phyloP scores from a whole-genome alignment of 2,888 invertebrate genomes.

The Ceraclea dissimilis region DNA sequence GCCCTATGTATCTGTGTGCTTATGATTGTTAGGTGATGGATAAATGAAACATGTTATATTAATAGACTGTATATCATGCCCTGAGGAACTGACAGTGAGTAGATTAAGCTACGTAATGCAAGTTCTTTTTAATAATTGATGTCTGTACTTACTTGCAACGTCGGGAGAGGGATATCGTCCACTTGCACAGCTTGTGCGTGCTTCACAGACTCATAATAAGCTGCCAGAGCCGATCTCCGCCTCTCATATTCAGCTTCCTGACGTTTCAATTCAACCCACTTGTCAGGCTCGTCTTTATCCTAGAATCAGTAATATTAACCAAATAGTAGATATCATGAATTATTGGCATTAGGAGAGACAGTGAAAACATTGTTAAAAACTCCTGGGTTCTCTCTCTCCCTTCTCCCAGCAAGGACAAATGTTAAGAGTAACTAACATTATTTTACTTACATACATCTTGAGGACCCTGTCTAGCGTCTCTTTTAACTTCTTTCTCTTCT shows the following conservation, averaged over 20 bases:
- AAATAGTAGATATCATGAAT: not conserved
- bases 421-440: too few relatives aligned
- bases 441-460: slow-evolving; percentile 85
- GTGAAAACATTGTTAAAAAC: too few relatives aligned
- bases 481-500: slow-evolving; percentile 90
- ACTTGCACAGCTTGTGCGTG: slow-evolving; percentile 92
- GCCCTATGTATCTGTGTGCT: too few relatives aligned
- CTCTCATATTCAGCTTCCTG: slow-evolving; percentile 91
- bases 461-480: slow-evolving; percentile 93
- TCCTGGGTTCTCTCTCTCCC: too few relatives aligned
- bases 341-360: too few relatives aligned
- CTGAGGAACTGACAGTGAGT: too few relatives aligned
- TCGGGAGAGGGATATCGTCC: slow-evolving; percentile 92
- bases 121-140: too few relatives aligned
- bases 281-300: slow-evolving; percentile 95
- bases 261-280: slow-evolving; percentile 84
- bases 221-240: slow-evolving; percentile 75
- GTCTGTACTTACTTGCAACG: slow-evolving; percentile 37
- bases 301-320: slow-evolving; percentile 37
- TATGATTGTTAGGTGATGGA: too few relatives aligned
- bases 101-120: too few relatives aligned
- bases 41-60: too few relatives aligned
- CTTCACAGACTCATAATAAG: slow-evolving; percentile 91
- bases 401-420: too few relatives aligned
- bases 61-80: too few relatives aligned